phyloP scores from a whole-genome alignment of 2,888 invertebrate species.

The Euplagia quadripunctaria region DNA sequence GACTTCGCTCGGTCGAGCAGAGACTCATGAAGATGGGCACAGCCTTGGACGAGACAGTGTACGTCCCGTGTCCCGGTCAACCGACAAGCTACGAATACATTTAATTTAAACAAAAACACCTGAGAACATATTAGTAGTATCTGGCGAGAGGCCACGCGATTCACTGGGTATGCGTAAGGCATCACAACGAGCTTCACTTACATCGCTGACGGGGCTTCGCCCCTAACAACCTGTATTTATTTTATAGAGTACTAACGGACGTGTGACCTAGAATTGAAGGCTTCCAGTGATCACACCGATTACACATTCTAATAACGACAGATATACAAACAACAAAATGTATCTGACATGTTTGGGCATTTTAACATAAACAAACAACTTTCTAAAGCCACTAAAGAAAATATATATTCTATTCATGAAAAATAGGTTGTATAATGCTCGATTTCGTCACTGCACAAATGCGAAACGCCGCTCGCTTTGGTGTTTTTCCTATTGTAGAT shows the following conservation, averaged over 20 bases:
- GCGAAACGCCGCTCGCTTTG: slow-evolving; percentile 19
- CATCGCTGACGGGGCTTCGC: slow-evolving; percentile 21
- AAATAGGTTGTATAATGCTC: slow-evolving; percentile 48
- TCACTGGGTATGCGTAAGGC: slow-evolving; percentile 21
- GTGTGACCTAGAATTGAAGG: not conserved
- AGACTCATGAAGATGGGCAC: slow-evolving; percentile 30
- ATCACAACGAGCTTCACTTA: slow-evolving; percentile 19
- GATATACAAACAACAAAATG: slow-evolving; percentile 27
- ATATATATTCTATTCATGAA: slow-evolving; percentile 42
- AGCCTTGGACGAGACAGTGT: slow-evolving; percentile 35
- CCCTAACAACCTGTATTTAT: not conserved
- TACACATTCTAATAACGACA: slow-evolving; percentile 2
- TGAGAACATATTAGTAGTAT: slow-evolving; percentile 46
- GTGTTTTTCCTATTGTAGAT: slow-evolving; percentile 45
- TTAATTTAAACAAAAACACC: slow-evolving; percentile 49
- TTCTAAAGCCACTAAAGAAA: slow-evolving; percentile 47
- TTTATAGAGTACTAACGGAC: not conserved
- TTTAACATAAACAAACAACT: slow-evolving; percentile 44
- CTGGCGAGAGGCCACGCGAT: slow-evolving; percentile 37
- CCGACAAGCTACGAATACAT: slow-evolving; percentile 47
- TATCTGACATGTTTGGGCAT: slow-evolving; percentile 27
- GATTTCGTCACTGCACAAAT: slow-evolving; percentile 37
- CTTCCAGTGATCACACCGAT: not conserved
- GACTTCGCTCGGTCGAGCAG: slow-evolving; percentile 33
- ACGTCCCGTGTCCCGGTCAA: slow-evolving; percentile 31